A percentile compares a stretch with the other conserved stretches of the same genome.
Evolutionary conservation across 2,797 vertebrate genomes (phyloP).

Genomic region (Arrhamphus sclerolepis): DNA sequence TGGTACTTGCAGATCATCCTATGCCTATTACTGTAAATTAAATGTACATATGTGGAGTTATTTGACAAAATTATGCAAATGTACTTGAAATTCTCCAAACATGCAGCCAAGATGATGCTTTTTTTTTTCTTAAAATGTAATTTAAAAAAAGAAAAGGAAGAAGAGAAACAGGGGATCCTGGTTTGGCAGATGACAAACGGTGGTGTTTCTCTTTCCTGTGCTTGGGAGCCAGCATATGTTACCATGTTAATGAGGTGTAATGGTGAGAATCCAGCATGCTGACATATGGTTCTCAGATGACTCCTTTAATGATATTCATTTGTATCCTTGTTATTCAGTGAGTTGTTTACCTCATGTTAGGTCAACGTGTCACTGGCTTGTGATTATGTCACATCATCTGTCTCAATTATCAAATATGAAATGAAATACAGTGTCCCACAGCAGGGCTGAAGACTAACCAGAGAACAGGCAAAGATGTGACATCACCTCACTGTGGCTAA

Average conservation of each 20-base stretch:
- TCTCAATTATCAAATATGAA: slow-evolving; percentile 80
- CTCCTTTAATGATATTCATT: slow-evolving; percentile 81
- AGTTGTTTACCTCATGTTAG: slow-evolving; percentile 81
- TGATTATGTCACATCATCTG: slow-evolving; percentile 79
- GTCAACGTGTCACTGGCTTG: slow-evolving; percentile 78
- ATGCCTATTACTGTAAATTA: neutral
- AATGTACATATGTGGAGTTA: neutral
- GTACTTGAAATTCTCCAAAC: too few species aligned
- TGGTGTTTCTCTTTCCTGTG: slow-evolving; percentile 70
- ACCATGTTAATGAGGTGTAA: slow-evolving; percentile 83
- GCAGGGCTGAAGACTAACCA: slow-evolving; percentile 47
- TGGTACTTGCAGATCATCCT: neutral
- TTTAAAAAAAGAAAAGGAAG: slow-evolving; percentile 21
- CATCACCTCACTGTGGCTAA: slow-evolving; percentile 38
- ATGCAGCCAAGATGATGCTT: slow-evolving; percentile 5
- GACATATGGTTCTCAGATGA: slow-evolving; percentile 82
- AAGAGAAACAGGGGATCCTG: slow-evolving; percentile 63
- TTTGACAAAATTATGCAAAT: neutral
- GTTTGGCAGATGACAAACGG: slow-evolving; percentile 75
- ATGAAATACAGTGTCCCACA: slow-evolving; percentile 54
- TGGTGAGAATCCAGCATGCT: slow-evolving; percentile 81
- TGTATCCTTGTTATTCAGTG: slow-evolving; percentile 73
- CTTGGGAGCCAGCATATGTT: slow-evolving; percentile 82
- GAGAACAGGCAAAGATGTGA: slow-evolving; percentile 49
- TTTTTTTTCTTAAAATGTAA: too few species aligned